These are phyloP conservation scores for Muscicapa striata DNA, from an alignment of 2,797 vertebrate genomes.

Conservation along the genomic window DNA sequence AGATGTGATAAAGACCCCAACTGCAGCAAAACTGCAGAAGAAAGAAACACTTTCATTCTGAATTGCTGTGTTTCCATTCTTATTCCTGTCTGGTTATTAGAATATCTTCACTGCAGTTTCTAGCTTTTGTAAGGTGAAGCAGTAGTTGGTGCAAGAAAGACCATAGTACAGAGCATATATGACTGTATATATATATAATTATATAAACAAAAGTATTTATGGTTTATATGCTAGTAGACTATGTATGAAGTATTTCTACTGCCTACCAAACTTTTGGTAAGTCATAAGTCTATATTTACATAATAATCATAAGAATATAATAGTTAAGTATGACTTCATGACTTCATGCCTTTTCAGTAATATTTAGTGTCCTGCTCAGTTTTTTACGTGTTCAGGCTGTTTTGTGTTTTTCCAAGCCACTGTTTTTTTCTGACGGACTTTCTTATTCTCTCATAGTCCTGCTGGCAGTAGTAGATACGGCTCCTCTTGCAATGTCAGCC, in stretches of 20 bases:
- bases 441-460: constrained; percentile 82
- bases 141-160: background rate
- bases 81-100: background rate
- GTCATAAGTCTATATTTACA: background rate
- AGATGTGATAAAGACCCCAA: background rate
- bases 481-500: constrained; percentile 96
- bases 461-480: constrained; percentile 92
- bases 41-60: constrained; percentile 22
- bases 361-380: background rate
- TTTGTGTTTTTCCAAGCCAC: background rate
- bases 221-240: background rate
- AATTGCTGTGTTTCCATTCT: constrained; percentile 3
- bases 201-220: background rate
- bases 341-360: background rate
- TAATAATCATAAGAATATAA: background rate
- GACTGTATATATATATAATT: background rate
- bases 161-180: background rate
- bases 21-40: background rate
- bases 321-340: background rate
- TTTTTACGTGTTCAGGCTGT: background rate
- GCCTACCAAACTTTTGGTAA: background rate
- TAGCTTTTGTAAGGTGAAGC: background rate
- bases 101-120: constrained; percentile 45
- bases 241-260: background rate
- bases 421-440: background rate